Evolutionary conservation across 1,140 invertebrate genomes (phyloP), one percentile per base, ranked within the genome.

Genomic region (Frieseomelitta varia): DNA sequence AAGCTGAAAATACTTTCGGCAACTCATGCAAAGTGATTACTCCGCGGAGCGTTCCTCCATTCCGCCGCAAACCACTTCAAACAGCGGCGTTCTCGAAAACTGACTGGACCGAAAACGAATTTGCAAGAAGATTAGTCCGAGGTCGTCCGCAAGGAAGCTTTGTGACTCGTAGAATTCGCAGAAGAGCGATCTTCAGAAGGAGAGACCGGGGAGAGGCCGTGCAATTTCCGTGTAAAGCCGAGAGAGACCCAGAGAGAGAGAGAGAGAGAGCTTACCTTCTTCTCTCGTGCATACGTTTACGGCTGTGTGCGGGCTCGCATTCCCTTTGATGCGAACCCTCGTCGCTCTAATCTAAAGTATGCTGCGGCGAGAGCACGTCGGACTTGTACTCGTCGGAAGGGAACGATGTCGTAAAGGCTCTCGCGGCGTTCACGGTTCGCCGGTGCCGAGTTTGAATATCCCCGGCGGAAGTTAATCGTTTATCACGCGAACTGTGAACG

Each of bases 391-490:
- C 12, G 30, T 39, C 56, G 3, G 24, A 65, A 79, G 39, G 77
- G 51, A 24, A 76, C 27, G 72, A 78, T 63, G 47, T 80, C 72
- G 58, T 79, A 71, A 79, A 88, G 71, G 72, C 34, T 77, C 8
- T n/a, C 10, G 34, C 34, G 19, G 51, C 2, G 47, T 80, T 74
- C 69, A 84, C 77, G 47, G 83, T 84, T 74, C 51, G 56, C 58
- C 11, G 51, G 12, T 68, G 34, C 17, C 61, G 78, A 55, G 68
- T 53, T 65, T 72, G 56, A 80, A 74, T 51, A 58, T 79, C 51
- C 69, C 55, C 14, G 8, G 30, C 19, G 27, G 47, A 79, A 84
- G 77, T 84, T 84, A 84, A 79, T 84, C 83, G 78, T 84, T 84
- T 84, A 80, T 80, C 78, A 74, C 17, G 51, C 27, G 58, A 80